Base-by-base conservation (phyloP, 2,797 vertebrate genomes). In the Sciurus vulgaris region DNA sequence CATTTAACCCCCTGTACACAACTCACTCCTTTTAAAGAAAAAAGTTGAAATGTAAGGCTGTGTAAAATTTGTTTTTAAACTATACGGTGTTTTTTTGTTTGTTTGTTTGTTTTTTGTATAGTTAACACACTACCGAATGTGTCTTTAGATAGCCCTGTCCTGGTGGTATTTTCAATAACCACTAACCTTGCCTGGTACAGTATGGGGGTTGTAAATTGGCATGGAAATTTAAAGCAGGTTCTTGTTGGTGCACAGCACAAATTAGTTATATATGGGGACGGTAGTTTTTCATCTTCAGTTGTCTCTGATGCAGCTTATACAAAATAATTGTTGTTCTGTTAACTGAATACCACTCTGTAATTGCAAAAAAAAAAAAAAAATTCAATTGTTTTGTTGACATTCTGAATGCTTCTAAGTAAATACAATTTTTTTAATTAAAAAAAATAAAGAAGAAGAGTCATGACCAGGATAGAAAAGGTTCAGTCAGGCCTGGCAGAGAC, bases 61-160 rank as follows among this genome's bases (percentile, higher is more conserved):
- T 99, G 99, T 99, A 99, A 99, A 98, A 99, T 99, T 99, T 99
- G 99, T 99, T 99, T 99, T 99, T 99, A 99, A 99, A 99, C 98
- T 99, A 99, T 99, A 99, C 99, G 99, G 99, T 99, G 99, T 3
- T 38, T 38, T 38, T 38, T 38, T 38, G 3, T 38, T 38, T 38
- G 38, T 38, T 38, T 38, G 2, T 2, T 38, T 38, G 98, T 98
- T 98, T 99, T 99, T 98, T 99, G 47, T 99, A 99, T 99, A 99
- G 99, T 99, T 99, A 99, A 99, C 99, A 98, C 98, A 99, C 99
- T 99, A 99, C 99, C 98, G 98, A 99, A 99, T 98, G 98, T 99
- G 99, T 99, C 98, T 99, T 47, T 47, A 47, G 44, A 47, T 47
- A 47, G 5, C 44, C 44, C 44, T 47, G 44, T 47, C 44, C 44